Evolutionary conservation across 2,888 invertebrate species (phyloP).

Genomic region (Ommatoiulus sabulosus): DNA sequence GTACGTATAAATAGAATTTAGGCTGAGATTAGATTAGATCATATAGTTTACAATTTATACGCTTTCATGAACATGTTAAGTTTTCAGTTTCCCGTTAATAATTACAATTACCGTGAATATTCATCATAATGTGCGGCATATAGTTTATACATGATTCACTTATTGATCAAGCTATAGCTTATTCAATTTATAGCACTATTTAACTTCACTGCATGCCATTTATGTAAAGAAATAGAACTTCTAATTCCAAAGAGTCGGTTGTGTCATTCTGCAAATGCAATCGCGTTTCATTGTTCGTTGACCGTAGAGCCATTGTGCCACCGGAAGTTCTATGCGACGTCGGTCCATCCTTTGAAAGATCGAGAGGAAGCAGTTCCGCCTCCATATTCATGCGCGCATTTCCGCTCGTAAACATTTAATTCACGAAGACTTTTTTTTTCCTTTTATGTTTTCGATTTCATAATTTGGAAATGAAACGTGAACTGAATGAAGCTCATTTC

Average conservation of each 20-base stretch:
- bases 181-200: too few relatives aligned
- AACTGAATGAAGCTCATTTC: conserved; percentile 21
- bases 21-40: too few relatives aligned
- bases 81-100: too few relatives aligned
- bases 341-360: not conserved
- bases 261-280: not conserved
- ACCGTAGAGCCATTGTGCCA: not conserved
- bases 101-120: too few relatives aligned
- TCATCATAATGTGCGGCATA: too few relatives aligned
- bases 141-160: too few relatives aligned
- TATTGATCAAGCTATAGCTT: too few relatives aligned
- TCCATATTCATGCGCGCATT: conserved; percentile 10
- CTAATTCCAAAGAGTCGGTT: not conserved
- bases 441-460: conserved; percentile 43
- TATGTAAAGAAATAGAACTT: not conserved
- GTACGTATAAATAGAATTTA: too few relatives aligned
- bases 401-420: conserved; percentile 45
- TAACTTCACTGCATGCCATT: not conserved
- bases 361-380: not conserved
- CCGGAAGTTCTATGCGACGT: not conserved
- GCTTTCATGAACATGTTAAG: too few relatives aligned
- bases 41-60: too few relatives aligned
- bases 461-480: conserved; percentile 35
- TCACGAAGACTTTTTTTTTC: not conserved
- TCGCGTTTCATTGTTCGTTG: not conserved